Conservation (phyloP, 1,140 invertebrate genomes). For the Druon quercuslanigerum region DNA sequence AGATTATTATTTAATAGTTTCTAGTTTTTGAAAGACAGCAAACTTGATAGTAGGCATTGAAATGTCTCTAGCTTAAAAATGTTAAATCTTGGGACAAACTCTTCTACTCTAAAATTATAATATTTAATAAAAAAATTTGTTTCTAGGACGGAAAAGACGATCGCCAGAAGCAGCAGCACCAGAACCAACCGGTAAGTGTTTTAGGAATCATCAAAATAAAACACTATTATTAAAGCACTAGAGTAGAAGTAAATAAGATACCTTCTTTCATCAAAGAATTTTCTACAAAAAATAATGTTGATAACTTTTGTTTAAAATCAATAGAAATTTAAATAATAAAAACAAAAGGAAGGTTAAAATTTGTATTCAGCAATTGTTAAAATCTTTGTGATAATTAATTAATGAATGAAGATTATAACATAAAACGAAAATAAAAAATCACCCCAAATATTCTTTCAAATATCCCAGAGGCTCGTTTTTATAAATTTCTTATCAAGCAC, state of each 20-base stretch:
- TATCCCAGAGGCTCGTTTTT: background rate
- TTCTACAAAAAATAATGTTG: too few species aligned
- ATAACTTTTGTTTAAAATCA: too few species aligned
- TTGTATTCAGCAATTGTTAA: too few species aligned
- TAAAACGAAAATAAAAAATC: background rate
- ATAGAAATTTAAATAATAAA: too few species aligned
- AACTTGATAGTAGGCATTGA: too few species aligned
- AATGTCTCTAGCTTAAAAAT: too few species aligned
- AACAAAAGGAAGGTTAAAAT: too few species aligned
- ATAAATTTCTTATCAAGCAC: background rate
- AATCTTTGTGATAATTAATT: too few species aligned
- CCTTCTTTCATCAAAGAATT: background rate
- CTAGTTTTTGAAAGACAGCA: too few species aligned
- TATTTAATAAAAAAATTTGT: background rate
- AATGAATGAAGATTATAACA: too few species aligned
- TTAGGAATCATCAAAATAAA: background rate
- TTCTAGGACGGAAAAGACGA: constrained; percentile 8
- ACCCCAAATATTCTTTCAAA: background rate
- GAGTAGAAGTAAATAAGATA: background rate
- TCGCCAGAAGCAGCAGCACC: background rate
- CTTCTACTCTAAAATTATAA: background rate
- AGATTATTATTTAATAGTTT: too few species aligned
- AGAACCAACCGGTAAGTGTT: constrained; percentile 6
- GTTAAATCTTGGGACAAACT: too few species aligned
- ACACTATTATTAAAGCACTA: background rate